Evolutionary conservation across 2,113 vertebrate genomes (phyloP).

Genomic region (Muscicapa adusta): DNA sequence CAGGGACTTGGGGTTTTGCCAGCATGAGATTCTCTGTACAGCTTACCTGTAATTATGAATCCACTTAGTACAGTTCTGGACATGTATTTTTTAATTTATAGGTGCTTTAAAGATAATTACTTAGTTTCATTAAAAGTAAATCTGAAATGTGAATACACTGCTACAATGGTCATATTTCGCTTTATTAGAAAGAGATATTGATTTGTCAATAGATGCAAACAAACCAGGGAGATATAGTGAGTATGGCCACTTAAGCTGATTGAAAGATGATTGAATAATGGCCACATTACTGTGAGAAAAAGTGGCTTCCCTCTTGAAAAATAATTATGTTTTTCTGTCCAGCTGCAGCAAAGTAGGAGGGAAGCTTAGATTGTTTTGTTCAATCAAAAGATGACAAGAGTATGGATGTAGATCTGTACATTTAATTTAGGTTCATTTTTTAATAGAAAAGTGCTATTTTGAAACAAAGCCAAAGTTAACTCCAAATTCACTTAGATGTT

Average conservation of each 20-base stretch:
- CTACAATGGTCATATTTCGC: not conserved
- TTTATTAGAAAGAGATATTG: not conserved
- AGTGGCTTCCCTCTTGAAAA: constrained; percentile 39
- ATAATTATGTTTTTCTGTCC: not conserved
- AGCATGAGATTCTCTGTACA: not conserved
- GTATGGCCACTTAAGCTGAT: constrained; percentile 26
- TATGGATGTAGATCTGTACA: not conserved
- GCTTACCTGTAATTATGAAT: constrained; percentile 5
- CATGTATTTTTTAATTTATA: not conserved
- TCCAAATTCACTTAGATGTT: not conserved
- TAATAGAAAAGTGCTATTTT: not conserved
- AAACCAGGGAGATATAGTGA: constrained; percentile 23
- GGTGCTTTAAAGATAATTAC: constrained; percentile 11
- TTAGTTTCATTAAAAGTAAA: constrained; percentile 24
- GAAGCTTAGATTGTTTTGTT: not conserved
- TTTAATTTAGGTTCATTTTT: not conserved
- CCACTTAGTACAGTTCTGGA: not conserved
- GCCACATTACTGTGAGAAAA: not conserved
- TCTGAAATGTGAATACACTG: not conserved
- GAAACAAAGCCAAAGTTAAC: not conserved
- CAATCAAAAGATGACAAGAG: not conserved
- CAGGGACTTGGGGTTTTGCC: not conserved
- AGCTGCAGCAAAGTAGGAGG: not conserved
- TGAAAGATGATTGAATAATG: constrained; percentile 37
- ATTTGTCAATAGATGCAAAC: not conserved